phyloP scores from a whole-genome alignment of 2,797 vertebrate species.

The Sebastes minor region DNA sequence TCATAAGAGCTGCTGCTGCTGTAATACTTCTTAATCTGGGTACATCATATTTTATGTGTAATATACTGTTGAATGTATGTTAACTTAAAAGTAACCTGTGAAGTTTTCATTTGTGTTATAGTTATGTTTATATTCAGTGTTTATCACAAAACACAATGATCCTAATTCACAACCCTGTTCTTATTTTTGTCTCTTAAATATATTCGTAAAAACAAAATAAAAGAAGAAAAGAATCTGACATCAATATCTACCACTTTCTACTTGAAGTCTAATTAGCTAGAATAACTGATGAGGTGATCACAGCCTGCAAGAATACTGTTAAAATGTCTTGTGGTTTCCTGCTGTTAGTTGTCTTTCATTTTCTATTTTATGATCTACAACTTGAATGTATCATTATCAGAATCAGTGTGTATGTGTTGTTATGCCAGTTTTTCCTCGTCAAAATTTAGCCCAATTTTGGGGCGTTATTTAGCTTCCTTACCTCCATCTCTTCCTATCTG shows the following conservation, averaged over 20 bases:
- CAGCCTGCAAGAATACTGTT: neutral
- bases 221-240: neutral
- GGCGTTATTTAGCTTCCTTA: too few species aligned
- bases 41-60: too few species aligned
- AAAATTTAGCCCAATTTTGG: too few species aligned
- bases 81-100: neutral
- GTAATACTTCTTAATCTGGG: neutral
- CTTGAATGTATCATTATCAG: neutral
- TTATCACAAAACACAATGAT: neutral
- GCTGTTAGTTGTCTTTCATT: neutral
- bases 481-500: too few species aligned
- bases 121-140: neutral
- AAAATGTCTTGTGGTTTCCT: neutral
- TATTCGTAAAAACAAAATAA: neutral
- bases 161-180: neutral
- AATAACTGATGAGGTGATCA: neutral
- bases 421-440: too few species aligned
- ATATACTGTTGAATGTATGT: neutral
- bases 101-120: neutral
- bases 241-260: neutral
- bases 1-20: neutral
- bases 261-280: neutral
- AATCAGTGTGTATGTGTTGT: neutral
- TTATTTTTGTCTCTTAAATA: neutral
- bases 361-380: neutral